Conservation (phyloP, 2,797 vertebrate genomes). For the Melanotaenia boesemani region DNA sequence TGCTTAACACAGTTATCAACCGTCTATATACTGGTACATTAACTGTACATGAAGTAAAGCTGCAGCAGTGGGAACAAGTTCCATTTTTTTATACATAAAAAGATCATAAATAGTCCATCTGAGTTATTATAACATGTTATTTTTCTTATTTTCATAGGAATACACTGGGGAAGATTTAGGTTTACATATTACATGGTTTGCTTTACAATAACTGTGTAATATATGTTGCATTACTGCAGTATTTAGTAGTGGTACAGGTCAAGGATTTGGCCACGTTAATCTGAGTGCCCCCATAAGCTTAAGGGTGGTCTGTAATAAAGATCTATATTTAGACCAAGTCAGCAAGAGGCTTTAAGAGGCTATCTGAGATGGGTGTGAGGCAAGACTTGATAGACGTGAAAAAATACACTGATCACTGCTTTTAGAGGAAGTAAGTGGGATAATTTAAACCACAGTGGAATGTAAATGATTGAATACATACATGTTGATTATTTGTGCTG, state of each 20-base stretch:
- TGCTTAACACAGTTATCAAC: neutral
- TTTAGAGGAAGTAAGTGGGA: neutral
- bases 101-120: neutral
- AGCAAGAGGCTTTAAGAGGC: slow-evolving; percentile 17
- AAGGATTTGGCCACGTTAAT: neutral
- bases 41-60: neutral
- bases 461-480: neutral
- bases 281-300: neutral
- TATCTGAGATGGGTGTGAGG: slow-evolving; percentile 31
- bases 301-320: slow-evolving; percentile 32
- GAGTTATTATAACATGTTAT: neutral
- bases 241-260: neutral
- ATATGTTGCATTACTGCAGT: neutral
- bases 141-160: neutral
- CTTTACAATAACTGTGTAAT: neutral
- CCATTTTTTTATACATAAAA: neutral
- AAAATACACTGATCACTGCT: too few species aligned
- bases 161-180: too few species aligned
- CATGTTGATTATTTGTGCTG: neutral
- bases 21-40: neutral
- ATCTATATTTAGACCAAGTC: slow-evolving; percentile 42
- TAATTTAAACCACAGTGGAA: neutral
- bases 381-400: neutral
- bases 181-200: too few species aligned
- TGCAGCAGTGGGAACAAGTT: neutral